Conservation (phyloP, 2,113 vertebrate genomes). For the Chiloscyllium plagiosum region DNA sequence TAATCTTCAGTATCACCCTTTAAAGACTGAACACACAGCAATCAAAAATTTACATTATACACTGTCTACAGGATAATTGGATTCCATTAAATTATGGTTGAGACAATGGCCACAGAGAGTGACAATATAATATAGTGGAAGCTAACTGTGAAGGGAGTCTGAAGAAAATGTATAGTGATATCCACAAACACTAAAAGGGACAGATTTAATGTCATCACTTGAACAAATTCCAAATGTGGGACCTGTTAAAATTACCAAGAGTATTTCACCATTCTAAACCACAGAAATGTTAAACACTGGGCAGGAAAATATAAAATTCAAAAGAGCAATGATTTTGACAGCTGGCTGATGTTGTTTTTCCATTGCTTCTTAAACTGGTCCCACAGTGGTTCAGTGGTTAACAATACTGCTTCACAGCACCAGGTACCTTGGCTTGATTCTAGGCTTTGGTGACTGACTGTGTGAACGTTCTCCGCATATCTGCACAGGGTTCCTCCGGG, state of each 20-base stretch:
- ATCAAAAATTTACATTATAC: not conserved
- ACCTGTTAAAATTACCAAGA: not conserved
- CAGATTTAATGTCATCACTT: not conserved
- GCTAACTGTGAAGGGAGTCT: not conserved
- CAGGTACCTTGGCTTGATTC: too few species aligned
- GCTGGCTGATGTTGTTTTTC: too few species aligned
- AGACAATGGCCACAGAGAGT: not conserved
- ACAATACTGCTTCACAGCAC: too few species aligned
- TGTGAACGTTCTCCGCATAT: too few species aligned
- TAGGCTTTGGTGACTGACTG: too few species aligned
- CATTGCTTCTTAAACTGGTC: too few species aligned
- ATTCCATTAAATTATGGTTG: conserved; percentile 6
- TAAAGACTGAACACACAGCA: not conserved
- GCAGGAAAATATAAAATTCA: too few species aligned
- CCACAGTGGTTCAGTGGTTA: too few species aligned
- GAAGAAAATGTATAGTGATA: not conserved
- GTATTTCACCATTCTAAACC: not conserved
- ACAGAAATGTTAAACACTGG: not conserved
- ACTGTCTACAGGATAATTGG: not conserved
- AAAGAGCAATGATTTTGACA: too few species aligned
- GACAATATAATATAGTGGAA: not conserved
- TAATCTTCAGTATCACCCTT: not conserved
- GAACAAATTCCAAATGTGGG: not conserved
- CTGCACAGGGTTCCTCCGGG: too few species aligned
- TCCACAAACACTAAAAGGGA: not conserved